phyloP scores from a whole-genome alignment of 2,888 invertebrate genomes.

The Ischnus inquisitorius region DNA sequence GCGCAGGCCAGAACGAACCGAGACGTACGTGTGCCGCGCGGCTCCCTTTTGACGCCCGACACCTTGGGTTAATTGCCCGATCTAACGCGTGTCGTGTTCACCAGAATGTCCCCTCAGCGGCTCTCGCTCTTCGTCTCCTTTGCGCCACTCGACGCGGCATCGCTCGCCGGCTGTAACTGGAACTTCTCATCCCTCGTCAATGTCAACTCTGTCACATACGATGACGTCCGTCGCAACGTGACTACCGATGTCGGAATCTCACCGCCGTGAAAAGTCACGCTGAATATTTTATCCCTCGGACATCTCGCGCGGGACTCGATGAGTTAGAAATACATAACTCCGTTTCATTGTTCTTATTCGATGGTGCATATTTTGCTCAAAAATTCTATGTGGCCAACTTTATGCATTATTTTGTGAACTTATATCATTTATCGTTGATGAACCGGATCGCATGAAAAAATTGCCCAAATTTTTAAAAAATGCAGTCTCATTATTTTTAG shows the following conservation, averaged over 20 bases:
- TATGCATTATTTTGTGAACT: neutral
- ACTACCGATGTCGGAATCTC: conserved; percentile 52
- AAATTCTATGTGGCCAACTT: neutral
- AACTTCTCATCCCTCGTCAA: conserved; percentile 66
- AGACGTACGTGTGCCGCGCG: conserved; percentile 44
- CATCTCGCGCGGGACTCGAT: neutral
- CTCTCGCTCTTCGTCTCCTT: neutral
- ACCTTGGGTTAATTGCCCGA: conserved; percentile 67
- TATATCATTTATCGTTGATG: no score
- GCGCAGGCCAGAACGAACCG: conserved; percentile 40
- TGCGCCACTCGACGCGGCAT: conserved; percentile 38
- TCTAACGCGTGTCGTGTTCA: conserved; percentile 62
- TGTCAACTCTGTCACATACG: conserved; percentile 59
- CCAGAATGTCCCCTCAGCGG: conserved; percentile 30
- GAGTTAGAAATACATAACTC: neutral
- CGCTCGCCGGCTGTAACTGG: conserved; percentile 49
- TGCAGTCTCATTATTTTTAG: no score
- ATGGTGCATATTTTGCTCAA: neutral
- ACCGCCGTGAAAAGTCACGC: conserved; percentile 9
- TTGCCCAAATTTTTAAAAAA: no score
- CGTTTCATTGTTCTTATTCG: neutral
- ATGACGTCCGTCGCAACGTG: conserved; percentile 42
- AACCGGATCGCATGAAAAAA: no score
- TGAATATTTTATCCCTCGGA: conserved; percentile 13
- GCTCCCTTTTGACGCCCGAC: conserved; percentile 68